Evolutionary conservation across 2,113 vertebrate genomes (phyloP), one percentile per base, ranked within the genome.

Genomic region (Pogonocichla stellata): DNA sequence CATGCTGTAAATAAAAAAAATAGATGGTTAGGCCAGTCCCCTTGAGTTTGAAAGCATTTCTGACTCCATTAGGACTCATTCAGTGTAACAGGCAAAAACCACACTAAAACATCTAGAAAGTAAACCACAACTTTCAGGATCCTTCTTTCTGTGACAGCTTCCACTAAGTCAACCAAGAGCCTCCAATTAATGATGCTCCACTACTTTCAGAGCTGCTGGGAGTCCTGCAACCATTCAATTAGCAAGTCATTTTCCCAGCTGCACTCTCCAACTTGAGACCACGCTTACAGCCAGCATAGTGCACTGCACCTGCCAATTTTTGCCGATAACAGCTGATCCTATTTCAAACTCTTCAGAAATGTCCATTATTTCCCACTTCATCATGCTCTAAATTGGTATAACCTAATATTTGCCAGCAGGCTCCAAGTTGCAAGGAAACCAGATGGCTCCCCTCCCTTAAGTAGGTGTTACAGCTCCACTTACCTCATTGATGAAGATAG

Each of bases 301-400:
- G 78, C 67, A 51, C 78, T 72, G 84, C 88, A 96, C 83, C 95
- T 96, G 96, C 94, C 89, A 90, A 91, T 91, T 96, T 93, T 80
- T 91, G 19, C 90, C 61, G 23, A 31, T 64, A 94, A 88, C 79
- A 90, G 96, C 93, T 90, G 95, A 96, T 97, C 80, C 93, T 72
- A 31, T 88, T 93, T 94, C 90, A 95, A 86, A 90, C 66, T 80
- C 64, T 72, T 79, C 74, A 90, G 57, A 88, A 93, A 95, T 60
- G 86, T 92, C 92, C 90, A 92, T 77, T 71, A 92, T 93, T 96
- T 94, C 82, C 93, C 96, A 94, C 92, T 96, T 96, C 96, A 95
- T 97, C 96, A 95, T 82, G 69, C 65, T 94, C 61, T 92, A 95
- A 95, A 94, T 93, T 93, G 84, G 84, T 95, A 90, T 72, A 89